A percentile compares a stretch with the other conserved stretches of the same genome.
Evolutionary conservation across 2,888 invertebrate species (phyloP).

Genomic region (Caenorhabditis afra): DNA sequence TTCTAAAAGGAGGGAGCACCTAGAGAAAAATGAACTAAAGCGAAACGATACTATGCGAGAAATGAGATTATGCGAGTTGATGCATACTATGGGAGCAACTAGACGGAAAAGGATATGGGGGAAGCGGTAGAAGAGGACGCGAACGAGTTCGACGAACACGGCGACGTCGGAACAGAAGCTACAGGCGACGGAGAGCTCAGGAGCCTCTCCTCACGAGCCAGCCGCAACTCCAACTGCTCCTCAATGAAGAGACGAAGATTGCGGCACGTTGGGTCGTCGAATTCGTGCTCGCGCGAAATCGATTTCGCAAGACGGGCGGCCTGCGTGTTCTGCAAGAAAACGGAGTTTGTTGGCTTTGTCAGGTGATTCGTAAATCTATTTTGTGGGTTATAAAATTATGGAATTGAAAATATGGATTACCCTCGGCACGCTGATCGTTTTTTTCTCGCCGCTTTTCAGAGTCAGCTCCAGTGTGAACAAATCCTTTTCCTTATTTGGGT

Average conservation of each 20-base stretch:
- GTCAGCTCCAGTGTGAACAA: constrained; percentile 37
- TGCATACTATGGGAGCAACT: background rate
- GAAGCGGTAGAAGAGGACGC: background rate
- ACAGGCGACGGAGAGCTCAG: background rate
- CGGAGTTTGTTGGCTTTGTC: background rate
- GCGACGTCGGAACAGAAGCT: constrained; percentile 21
- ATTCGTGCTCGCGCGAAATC: constrained; percentile 60
- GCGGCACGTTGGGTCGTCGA: constrained; percentile 68
- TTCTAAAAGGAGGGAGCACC: background rate
- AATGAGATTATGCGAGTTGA: too few relatives aligned
- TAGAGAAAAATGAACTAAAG: background rate
- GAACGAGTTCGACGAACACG: constrained; percentile 14
- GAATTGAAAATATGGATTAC: too few relatives aligned
- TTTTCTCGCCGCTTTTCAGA: constrained; percentile 29
- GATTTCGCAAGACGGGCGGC: constrained; percentile 67
- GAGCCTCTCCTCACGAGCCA: constrained; percentile 1
- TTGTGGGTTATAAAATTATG: too few relatives aligned
- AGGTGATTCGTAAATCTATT: too few relatives aligned
- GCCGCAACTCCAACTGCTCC: constrained; percentile 59
- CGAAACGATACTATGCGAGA: background rate
- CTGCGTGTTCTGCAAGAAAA: constrained; percentile 64
- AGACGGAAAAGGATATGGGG: background rate
- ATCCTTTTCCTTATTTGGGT: background rate
- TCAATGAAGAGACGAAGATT: constrained; percentile 68
- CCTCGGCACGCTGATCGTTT: constrained; percentile 31